Evolutionary conservation across 2,888 invertebrate species (phyloP), one percentile per base, ranked within the genome.

Genomic region (Phoenoteleia sp.): DNA sequence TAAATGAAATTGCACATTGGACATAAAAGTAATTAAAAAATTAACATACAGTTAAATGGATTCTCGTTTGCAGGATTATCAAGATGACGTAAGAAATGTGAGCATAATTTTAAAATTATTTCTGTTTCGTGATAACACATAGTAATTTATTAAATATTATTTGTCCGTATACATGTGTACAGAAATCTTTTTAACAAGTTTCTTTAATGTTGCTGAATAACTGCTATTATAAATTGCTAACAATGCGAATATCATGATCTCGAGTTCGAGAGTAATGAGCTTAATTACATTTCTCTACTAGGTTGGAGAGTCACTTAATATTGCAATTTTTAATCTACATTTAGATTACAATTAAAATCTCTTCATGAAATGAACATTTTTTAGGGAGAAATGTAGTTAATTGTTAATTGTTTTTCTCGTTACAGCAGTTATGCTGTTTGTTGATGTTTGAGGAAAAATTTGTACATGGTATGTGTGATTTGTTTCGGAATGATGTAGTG

Each of bases 291-390:
- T 74, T 74, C 52, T 23, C 36, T 23, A 23, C 39, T 15, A 13
- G 25, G 15, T 36, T 19, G 27, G 52, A 47, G 21, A 52, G 23
- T 39, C 42, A 47, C 27, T 64, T 74, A 74, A 74, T 52, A 74
- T 74, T 74, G 62, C 52, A 72, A 74, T 54, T 74, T 74, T 62
- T 62, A 74, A 60, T 64, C 52, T 62, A 42, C 62, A 72, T 74
- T 74, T 64, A 74, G 64, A 74, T 39, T 62, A 52, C 62, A 62
- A 74, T 74, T 74, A 74, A 52, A 72, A 36, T 72, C 58, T 36
- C 72, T n/a, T 45, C 9, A 21, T 64, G 36, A 42, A 71, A 72
- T 7, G 27, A 69, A 69, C 36, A 56, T 56, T 54, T 58, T 58
- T 45, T 33, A 21, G 27, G 27, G 15, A 49, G 39, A 62, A 74